phyloP scores from a whole-genome alignment of 2,113 vertebrate genomes.

The Rhagologus leucostigma region DNA sequence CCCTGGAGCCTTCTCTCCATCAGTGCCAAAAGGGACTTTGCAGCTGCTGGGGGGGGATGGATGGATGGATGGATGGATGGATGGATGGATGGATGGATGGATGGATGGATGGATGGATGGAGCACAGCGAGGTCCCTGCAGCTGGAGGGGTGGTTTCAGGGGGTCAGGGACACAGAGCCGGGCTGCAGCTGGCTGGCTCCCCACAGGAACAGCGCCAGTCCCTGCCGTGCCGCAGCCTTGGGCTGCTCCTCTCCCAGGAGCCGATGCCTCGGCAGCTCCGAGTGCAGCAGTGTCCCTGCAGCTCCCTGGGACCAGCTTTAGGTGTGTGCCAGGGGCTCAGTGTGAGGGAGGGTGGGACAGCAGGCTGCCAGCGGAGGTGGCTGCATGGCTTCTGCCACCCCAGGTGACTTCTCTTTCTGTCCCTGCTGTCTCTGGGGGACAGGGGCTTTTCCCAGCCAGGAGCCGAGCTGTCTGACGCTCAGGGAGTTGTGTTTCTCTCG shows the following conservation, averaged over 20 bases:
- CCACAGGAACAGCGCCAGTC: background rate
- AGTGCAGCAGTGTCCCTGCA: background rate
- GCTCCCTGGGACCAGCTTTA: background rate
- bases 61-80: background rate
- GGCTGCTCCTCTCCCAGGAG: background rate
- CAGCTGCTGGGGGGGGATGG: background rate
- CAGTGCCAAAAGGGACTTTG: background rate
- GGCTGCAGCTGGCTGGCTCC: background rate
- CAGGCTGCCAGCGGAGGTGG: background rate
- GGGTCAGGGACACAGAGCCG: background rate
- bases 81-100: background rate
- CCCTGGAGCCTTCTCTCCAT: background rate
- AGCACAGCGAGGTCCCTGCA: background rate
- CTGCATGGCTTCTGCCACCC: background rate
- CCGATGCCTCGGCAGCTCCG: accelerated
- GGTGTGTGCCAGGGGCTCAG: background rate
- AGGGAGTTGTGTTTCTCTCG: background rate
- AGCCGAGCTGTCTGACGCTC: background rate
- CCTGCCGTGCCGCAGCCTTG: background rate
- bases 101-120: background rate
- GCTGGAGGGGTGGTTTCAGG: background rate
- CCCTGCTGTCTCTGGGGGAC: background rate
- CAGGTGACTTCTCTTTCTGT: background rate
- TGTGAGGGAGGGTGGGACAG: accelerated
- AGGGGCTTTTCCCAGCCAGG: background rate